Base-by-base conservation (phyloP, 2,888 invertebrate species). In the Molorchus minor region DNA sequence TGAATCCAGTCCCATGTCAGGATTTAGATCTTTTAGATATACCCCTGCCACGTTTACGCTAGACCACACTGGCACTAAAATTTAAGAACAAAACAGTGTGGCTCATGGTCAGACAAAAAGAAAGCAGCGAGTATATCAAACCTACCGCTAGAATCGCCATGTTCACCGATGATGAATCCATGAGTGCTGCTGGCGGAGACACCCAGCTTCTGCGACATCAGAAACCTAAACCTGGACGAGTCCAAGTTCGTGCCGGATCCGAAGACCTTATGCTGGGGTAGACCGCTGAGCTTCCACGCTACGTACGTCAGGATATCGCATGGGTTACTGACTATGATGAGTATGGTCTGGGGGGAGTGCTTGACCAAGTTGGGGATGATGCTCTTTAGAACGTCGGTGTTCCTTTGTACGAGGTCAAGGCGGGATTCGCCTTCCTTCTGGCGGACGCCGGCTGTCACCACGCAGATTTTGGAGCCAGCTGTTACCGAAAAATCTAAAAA, bases 221-320 rank as follows among this genome's bases (percentile, higher is more conserved):
- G 82, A 81, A 94, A 96, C 29, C 95, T 87, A 83, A 97, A 95
- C 62, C 96, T 84, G 0, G 94, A 93, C 0, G 96, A 94, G 81
- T 96, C 96, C 71, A 97, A 84, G 82, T 96, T 96, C 35, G 96
- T 96, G 3, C 96, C 96, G 41, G 94, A 93, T 8, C 96, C 96
- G 76, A 97, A 90, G 45, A 96, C 92, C 29, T 91, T 67, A 77
- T 94, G 87, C 78, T 89, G 88, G 7, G 96, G 95, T 68, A 96
- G 83, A 4, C 95, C 95, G 65, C 94, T 94, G 54, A 97, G 78
- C 81, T 93, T 95, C 96, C 96, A 97, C 12, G 96, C 90, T 10
- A 96, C 93, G 78, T 93, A 96, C 0, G 96, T 95, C 74, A 97
- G 83, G 62, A 96, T 90, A 77, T 97, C 96, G 21, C 95, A 94